These are phyloP conservation scores for Drosophila pegasa DNA, from an alignment of 2,888 invertebrate species.

Conservation along the genomic window DNA sequence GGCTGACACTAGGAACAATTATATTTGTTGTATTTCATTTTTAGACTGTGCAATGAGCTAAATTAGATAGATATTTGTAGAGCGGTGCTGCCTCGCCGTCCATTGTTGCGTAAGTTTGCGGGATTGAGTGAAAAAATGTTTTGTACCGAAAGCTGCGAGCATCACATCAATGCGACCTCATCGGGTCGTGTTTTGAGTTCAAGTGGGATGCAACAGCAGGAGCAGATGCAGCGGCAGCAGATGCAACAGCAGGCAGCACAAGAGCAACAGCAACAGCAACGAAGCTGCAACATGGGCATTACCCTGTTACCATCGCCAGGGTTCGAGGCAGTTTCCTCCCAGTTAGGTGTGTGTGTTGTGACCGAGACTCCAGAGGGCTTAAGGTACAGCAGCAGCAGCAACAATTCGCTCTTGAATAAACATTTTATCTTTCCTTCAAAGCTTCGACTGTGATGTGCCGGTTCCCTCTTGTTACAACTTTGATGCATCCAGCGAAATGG, in stretches of 20 bases:
- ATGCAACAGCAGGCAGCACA: not conserved
- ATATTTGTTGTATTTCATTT: not conserved
- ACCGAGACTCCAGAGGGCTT: constrained; percentile 61
- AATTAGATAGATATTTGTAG: constrained; percentile 19
- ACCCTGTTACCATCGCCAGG: constrained; percentile 21
- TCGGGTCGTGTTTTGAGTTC: constrained; percentile 25
- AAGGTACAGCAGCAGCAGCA: constrained; percentile 33
- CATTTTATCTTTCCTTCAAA: not conserved
- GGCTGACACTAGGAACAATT: constrained; percentile 5
- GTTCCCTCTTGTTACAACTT: constrained; percentile 51
- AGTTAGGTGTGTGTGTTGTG: constrained; percentile 59
- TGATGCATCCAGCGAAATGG: constrained; percentile 20
- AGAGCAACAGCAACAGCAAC: not conserved
- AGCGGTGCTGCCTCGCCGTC: constrained; percentile 16
- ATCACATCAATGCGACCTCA: constrained; percentile 38
- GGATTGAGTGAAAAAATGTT: constrained; percentile 47
- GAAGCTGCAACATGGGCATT: constrained; percentile 13
- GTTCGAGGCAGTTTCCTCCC: constrained; percentile 17
- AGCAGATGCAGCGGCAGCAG: not conserved
- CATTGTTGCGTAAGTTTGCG: constrained; percentile 7
- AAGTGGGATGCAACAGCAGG: not conserved
- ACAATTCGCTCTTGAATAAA: not conserved
- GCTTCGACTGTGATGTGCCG: constrained; percentile 62
- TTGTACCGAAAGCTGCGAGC: constrained; percentile 60
- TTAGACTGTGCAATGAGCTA: constrained; percentile 24